phyloP scores from a whole-genome alignment of 2,888 invertebrate species.

The Drosophila mulleri region DNA sequence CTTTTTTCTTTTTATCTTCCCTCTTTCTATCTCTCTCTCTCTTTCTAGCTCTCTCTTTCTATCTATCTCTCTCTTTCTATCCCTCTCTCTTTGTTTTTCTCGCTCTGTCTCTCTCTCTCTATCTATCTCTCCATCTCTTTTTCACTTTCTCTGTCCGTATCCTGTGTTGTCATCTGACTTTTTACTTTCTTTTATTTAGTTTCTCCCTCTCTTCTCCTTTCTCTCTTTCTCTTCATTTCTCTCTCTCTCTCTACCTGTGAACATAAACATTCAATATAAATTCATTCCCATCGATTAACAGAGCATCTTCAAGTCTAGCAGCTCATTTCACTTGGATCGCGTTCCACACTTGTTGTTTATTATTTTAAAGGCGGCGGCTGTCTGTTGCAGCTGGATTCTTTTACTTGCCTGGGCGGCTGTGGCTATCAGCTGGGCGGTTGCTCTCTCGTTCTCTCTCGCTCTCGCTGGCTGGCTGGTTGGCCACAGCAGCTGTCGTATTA shows the following conservation, averaged over 20 bases:
- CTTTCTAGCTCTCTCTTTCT: too few relatives aligned
- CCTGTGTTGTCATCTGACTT: too few relatives aligned
- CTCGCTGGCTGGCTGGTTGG: slow-evolving; percentile 48
- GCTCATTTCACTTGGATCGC: background rate
- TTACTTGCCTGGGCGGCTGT: slow-evolving; percentile 35
- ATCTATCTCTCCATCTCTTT: background rate
- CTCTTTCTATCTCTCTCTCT: too few relatives aligned
- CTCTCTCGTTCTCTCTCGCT: slow-evolving; percentile 5
- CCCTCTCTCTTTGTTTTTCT: too few relatives aligned
- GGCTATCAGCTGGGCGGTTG: slow-evolving; percentile 5
- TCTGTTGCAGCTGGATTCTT: slow-evolving; percentile 43
- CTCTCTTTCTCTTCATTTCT: too few relatives aligned
- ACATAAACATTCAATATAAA: too few relatives aligned
- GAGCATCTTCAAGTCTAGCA: slow-evolving; percentile 16
- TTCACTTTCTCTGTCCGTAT: background rate
- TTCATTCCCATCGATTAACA: background rate
- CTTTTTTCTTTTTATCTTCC: too few relatives aligned
- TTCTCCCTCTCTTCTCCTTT: background rate
- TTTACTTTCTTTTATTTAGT: background rate
- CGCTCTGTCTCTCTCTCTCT: too few relatives aligned
- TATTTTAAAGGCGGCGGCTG: slow-evolving; percentile 55
- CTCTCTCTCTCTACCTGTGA: too few relatives aligned
- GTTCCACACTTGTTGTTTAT: slow-evolving; percentile 52
- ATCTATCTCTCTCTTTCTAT: too few relatives aligned
- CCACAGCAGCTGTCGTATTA: slow-evolving; percentile 80